Evolutionary conservation across 1,140 invertebrate genomes (phyloP), one percentile per base, ranked within the genome.

Genomic region (Pentalonia nigronervosa): DNA sequence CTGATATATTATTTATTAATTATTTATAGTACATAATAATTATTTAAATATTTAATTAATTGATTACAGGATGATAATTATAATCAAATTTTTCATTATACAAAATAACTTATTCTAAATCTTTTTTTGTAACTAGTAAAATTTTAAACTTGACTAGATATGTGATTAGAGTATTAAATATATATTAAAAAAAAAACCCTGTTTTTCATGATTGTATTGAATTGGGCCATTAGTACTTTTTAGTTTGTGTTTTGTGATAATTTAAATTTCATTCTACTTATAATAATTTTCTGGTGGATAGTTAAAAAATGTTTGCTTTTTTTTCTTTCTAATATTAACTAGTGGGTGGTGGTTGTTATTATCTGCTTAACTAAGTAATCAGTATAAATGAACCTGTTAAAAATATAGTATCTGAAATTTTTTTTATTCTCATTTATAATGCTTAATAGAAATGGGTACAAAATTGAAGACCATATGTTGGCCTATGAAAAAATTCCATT

Each of bases 291-390:
- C 25, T 60, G 53, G 89, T 90, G 36, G 17, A 67, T 56, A 89
- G 36, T 90, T 60, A 76, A 20, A 45, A n/a, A 30, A 8, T 90
- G 56, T 90, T 67, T 90, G 36, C 36, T 45, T 92, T 81, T 92
- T 81, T 91, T 76, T 91, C 30, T 76, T 91, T 90, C 25, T 91
- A 76, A 47, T 76, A 76, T 92, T 83, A 83, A 14, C 25, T 90
- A 92, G 6, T 60, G 81, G 8, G 17, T 93, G 91, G 91, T 93
- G 91, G 91, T 93, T 86, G 36, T 93, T 93, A 83, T 92, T 83
- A 53, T 41, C 48, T 93, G 81, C 91, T 93, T 86, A 56, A 30
- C n/a, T 34, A 53, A 88, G 23, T 53, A 36, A 41, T 50, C 4
- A 86, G 1, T 11, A 92, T 67, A 45, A 86, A 93, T 81, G 50